These are phyloP conservation scores for Actinemys pallida DNA, from an alignment of 2,113 vertebrate genomes.

Conservation along the genomic window DNA sequence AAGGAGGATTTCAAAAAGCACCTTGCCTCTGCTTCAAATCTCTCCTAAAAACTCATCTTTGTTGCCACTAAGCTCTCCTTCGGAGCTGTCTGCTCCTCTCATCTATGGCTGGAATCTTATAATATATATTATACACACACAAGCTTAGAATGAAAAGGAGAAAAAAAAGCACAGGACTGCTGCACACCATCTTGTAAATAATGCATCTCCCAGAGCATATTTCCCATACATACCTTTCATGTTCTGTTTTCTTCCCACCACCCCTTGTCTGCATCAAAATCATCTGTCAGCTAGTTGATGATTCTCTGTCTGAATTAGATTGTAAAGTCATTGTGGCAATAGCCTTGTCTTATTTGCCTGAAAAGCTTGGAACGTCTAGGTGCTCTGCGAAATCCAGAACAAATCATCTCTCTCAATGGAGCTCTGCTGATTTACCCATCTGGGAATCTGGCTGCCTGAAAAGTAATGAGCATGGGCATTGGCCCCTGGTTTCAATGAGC, in stretches of 20 bases:
- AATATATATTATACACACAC: too few relatives aligned
- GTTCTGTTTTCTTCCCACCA: neutral
- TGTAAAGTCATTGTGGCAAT: neutral
- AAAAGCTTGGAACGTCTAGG: accelerated
- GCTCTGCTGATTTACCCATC: neutral
- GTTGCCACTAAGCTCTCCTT: neutral
- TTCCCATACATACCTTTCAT: neutral
- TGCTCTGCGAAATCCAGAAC: accelerated
- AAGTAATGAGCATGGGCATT: too few relatives aligned
- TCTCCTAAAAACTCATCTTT: neutral
- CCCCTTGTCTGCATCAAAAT: neutral
- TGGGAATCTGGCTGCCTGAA: neutral
- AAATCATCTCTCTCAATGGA: neutral
- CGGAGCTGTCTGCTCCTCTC: neutral
- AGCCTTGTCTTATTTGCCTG: neutral
- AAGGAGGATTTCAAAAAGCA: neutral
- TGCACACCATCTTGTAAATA: neutral
- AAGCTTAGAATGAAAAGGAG: neutral
- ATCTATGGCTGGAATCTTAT: neutral
- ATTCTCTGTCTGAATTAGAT: neutral
- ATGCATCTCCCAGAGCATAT: neutral
- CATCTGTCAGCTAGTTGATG: neutral
- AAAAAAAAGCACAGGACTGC: neutral
- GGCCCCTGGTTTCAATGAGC: neutral
- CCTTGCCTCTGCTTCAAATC: neutral